Evolutionary conservation across 2,797 vertebrate species (phyloP).

Genomic region (Mormyrus hasselquistii): DNA sequence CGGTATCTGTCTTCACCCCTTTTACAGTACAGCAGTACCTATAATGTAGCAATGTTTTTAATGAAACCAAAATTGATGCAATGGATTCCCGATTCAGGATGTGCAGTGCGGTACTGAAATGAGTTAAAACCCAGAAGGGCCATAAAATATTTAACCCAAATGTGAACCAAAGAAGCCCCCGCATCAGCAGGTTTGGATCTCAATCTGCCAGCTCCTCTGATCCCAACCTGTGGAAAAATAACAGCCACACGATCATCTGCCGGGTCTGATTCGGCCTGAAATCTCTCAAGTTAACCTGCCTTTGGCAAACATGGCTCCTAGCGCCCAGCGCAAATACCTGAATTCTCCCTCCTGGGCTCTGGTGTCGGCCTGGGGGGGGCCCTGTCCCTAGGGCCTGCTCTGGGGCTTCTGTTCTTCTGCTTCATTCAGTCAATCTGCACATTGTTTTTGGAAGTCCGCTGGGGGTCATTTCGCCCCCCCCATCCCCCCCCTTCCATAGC

Average conservation of each 20-base stretch:
- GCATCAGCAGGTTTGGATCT: neutral
- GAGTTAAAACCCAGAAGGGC: neutral
- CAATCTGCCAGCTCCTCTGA: neutral
- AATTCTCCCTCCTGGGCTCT: neutral
- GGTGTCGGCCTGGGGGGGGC: slow-evolving; percentile 21
- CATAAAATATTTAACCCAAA: neutral
- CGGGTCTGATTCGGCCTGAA: neutral
- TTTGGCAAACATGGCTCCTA: neutral
- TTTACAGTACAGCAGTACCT: neutral
- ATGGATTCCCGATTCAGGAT: neutral
- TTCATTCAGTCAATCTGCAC: slow-evolving; percentile 39
- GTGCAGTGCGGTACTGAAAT: neutral
- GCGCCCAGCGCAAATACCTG: neutral
- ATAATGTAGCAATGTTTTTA: neutral
- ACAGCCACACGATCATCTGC: neutral
- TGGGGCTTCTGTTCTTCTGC: slow-evolving; percentile 35
- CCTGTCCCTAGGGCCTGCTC: slow-evolving; percentile 25
- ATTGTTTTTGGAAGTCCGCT: slow-evolving; percentile 51
- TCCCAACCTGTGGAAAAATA: neutral
- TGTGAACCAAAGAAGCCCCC: neutral
- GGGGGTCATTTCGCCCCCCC: slow-evolving; percentile 59
- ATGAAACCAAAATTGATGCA: neutral
- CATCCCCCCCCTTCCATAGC: slow-evolving; percentile 63
- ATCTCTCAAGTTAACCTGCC: neutral
- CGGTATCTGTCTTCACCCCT: neutral